A percentile compares a stretch with the other conserved stretches of the same genome.
phyloP scores from a whole-genome alignment of 2,888 invertebrate genomes.

The Drosophila dives region DNA sequence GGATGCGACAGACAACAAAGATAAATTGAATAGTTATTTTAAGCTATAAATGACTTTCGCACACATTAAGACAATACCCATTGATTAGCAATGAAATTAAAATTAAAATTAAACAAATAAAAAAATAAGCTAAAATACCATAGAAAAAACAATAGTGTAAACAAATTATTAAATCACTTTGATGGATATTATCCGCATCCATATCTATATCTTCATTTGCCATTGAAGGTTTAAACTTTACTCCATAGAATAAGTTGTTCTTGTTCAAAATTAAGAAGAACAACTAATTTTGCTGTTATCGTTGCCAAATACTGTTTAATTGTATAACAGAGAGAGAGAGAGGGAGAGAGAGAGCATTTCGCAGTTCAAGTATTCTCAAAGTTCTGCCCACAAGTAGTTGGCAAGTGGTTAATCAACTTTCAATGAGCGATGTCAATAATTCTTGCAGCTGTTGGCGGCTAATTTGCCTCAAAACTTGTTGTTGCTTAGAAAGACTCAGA shows the following conservation, averaged over 20 bases:
- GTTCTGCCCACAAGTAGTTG: slow-evolving; percentile 53
- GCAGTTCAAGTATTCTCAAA: neutral
- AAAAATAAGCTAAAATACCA: slow-evolving; percentile 7
- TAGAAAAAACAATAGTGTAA: slow-evolving; percentile 10
- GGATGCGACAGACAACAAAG: slow-evolving; percentile 52
- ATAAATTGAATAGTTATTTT: slow-evolving; percentile 45
- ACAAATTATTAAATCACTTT: slow-evolving; percentile 54
- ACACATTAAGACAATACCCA: slow-evolving; percentile 24
- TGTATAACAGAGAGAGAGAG: neutral
- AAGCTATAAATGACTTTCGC: slow-evolving; percentile 21
- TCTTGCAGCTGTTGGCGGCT: slow-evolving; percentile 71
- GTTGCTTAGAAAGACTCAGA: slow-evolving; percentile 64
- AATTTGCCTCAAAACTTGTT: slow-evolving; percentile 69
- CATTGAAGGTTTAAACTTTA: slow-evolving; percentile 53
- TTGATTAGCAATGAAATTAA: slow-evolving; percentile 37
- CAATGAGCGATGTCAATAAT: slow-evolving; percentile 63
- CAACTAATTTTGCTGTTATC: neutral
- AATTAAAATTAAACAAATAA: slow-evolving; percentile 28
- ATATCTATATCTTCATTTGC: neutral
- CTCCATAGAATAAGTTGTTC: slow-evolving; percentile 40
- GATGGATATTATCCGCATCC: slow-evolving; percentile 2
- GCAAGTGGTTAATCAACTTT: slow-evolving; percentile 77
- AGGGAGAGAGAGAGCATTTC: slow-evolving; percentile 1
- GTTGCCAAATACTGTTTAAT: neutral
- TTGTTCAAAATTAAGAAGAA: neutral